Percentiles rank a stretch among this genome's conserved stretches.
phyloP scores from a whole-genome alignment of 2,888 invertebrate genomes.

The Gastrophysa polygoni region DNA sequence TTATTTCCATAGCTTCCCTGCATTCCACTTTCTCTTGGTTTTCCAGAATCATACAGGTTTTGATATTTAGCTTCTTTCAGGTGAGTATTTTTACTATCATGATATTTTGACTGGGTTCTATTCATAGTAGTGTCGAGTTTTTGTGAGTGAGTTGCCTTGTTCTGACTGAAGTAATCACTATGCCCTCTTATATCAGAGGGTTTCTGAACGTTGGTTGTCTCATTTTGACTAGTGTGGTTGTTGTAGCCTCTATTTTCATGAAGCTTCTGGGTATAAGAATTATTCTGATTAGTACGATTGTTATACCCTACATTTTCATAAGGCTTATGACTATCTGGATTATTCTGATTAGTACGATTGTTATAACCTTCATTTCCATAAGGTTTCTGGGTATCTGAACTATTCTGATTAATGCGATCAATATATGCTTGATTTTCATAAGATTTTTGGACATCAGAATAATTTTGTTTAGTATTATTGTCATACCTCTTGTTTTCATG shows the following conservation, averaged over 20 bases:
- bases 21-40: not conserved
- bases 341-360: not conserved
- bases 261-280: not conserved
- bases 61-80: not conserved
- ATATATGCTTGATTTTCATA: not conserved
- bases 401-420: not conserved
- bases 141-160: not conserved
- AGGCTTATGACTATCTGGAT: not conserved
- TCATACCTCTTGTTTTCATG: not conserved
- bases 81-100: not conserved
- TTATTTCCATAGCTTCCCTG: constrained; percentile 2
- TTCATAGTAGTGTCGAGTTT: not conserved
- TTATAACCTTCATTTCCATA: not conserved
- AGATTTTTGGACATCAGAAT: not conserved
- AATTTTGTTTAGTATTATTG: not conserved
- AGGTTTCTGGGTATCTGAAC: not conserved
- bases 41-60: not conserved
- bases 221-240: not conserved
- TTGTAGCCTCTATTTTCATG: not conserved
- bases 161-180: not conserved
- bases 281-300: not conserved
- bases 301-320: not conserved
- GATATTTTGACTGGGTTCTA: not conserved
- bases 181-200: not conserved
- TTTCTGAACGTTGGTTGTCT: too few species aligned